These are phyloP conservation scores for Brachyrhaphis roseni DNA, from an alignment of 2,797 vertebrate species.

Conservation along the genomic window DNA sequence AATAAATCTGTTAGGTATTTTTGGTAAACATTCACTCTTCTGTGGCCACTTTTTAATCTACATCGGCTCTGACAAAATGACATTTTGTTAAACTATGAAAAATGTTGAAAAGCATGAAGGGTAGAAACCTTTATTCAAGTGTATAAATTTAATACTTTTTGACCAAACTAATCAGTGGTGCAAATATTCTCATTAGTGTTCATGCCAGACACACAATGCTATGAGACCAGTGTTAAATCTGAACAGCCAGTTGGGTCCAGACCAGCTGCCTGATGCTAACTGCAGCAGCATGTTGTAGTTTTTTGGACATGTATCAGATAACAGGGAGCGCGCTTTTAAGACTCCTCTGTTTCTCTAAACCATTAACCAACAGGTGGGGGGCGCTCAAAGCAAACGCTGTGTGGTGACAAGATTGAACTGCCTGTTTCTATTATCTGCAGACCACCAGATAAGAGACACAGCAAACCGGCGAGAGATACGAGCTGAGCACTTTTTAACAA, in stretches of 20 bases:
- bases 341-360: slow-evolving; percentile 66
- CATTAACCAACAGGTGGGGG: slow-evolving; percentile 71
- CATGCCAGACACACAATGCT: not conserved
- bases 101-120: not conserved
- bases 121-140: not conserved
- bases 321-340: slow-evolving; percentile 53
- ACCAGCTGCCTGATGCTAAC: slow-evolving; percentile 45
- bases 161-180: slow-evolving; percentile 13
- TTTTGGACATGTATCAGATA: slow-evolving; percentile 54
- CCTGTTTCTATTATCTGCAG: slow-evolving; percentile 66
- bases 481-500: slow-evolving; percentile 40
- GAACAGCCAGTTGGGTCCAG: slow-evolving; percentile 25
- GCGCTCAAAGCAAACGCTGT: slow-evolving; percentile 53
- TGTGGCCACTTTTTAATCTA: not conserved
- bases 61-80: not conserved
- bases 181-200: not conserved
- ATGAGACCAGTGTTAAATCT: slow-evolving; percentile 7
- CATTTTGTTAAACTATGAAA: no score
- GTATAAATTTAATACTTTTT: not conserved
- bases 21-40: not conserved
- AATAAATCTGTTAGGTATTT: not conserved
- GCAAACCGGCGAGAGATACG: slow-evolving; percentile 19
- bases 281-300: slow-evolving; percentile 29
- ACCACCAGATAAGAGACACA: slow-evolving; percentile 38
- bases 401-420: slow-evolving; percentile 54